phyloP scores from a whole-genome alignment of 2,797 vertebrate species.

The Heteromormyrus szaboi region DNA sequence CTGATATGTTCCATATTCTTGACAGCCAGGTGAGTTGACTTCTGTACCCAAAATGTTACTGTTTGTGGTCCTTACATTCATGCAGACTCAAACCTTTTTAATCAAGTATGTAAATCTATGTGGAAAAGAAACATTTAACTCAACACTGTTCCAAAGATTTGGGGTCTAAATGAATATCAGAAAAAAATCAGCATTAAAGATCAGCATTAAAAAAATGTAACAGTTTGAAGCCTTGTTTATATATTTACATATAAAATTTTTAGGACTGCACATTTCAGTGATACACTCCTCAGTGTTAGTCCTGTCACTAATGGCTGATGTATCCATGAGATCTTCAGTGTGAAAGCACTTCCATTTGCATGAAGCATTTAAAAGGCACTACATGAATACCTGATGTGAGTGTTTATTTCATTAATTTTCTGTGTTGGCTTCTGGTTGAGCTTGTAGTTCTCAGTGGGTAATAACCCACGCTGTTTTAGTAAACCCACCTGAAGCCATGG shows the following conservation, averaged over 20 bases:
- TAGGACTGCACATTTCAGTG: neutral
- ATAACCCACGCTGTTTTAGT: neutral
- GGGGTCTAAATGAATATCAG: neutral
- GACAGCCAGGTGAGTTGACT: slow-evolving; percentile 77
- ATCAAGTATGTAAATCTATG: neutral
- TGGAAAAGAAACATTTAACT: neutral
- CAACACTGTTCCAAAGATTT: neutral
- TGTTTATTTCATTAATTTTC: neutral
- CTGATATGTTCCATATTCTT: slow-evolving; percentile 84
- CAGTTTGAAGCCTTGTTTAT: neutral
- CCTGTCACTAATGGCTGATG: neutral
- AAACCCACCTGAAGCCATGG: neutral
- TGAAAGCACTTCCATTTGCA: neutral
- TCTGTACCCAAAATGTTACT: neutral
- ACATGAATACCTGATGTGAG: neutral
- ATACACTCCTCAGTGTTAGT: neutral
- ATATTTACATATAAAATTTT: neutral
- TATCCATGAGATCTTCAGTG: neutral
- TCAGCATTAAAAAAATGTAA: neutral
- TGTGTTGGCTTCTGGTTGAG: neutral
- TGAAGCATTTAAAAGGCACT: neutral
- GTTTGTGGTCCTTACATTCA: neutral
- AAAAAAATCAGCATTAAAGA: neutral
- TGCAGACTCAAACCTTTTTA: neutral
- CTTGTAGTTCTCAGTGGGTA: neutral